Evolutionary conservation across 2,888 invertebrate species (phyloP).

Genomic region (Spodoptera picta): DNA sequence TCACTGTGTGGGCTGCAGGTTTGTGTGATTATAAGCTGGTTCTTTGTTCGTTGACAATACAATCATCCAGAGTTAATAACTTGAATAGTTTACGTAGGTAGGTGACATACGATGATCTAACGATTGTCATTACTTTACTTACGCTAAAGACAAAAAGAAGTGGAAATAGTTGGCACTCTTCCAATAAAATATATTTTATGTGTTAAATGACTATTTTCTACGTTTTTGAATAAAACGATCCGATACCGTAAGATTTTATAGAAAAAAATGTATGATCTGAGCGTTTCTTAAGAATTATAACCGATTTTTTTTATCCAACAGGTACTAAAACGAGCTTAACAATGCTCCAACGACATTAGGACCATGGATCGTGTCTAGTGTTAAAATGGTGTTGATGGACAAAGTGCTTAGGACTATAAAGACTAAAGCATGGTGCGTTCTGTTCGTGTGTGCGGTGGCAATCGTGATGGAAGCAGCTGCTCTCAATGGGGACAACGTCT

Average conservation of each 20-base stretch:
- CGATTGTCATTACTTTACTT: too few relatives aligned
- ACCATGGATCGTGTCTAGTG: constrained; percentile 56
- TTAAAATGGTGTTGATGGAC: constrained; percentile 61
- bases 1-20: neutral
- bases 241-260: too few relatives aligned
- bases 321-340: constrained; percentile 13
- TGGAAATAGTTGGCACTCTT: too few relatives aligned
- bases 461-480: constrained; percentile 66
- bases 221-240: neutral
- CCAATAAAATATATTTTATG: too few relatives aligned
- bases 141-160: too few relatives aligned
- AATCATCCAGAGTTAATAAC: too few relatives aligned
- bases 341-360: constrained; percentile 39
- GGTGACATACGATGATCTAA: too few relatives aligned
- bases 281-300: too few relatives aligned
- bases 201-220: neutral
- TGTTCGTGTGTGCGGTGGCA: constrained; percentile 59
- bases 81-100: too few relatives aligned
- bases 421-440: constrained; percentile 70
- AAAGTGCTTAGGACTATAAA: constrained; percentile 62
- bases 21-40: too few relatives aligned
- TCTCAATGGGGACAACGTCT: constrained; percentile 83
- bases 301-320: constrained; percentile 3
- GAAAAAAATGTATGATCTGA: too few relatives aligned
- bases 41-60: too few relatives aligned